Conservation (phyloP, 2,797 vertebrate genomes). For the Myotis findleyi region DNA sequence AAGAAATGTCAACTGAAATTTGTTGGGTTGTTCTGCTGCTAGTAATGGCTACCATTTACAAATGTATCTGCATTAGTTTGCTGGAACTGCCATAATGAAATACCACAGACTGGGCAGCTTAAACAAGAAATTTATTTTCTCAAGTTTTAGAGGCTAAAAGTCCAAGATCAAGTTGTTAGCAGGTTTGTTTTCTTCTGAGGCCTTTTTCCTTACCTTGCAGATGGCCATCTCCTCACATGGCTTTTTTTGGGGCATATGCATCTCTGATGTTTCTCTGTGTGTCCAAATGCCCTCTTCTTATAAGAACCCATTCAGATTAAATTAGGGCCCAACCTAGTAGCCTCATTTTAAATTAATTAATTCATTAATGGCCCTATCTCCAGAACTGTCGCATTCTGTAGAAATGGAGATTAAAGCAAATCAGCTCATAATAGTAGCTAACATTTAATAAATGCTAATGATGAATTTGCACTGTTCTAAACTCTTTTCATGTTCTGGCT, state of each 20-base stretch:
- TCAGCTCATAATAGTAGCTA: not conserved
- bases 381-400: not conserved
- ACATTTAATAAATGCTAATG: not conserved
- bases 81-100: not conserved
- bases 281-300: not conserved
- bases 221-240: not conserved
- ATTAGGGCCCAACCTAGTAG: not conserved
- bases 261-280: not conserved
- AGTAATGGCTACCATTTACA: not conserved
- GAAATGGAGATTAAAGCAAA: not conserved
- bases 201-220: not conserved
- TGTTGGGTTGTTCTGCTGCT: not conserved
- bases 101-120: not conserved
- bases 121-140: conserved; percentile 38
- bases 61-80: not conserved
- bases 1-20: not conserved
- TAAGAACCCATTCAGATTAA: not conserved
- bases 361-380: not conserved
- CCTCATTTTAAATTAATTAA: not conserved
- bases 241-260: not conserved
- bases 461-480: not conserved
- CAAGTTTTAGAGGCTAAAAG: not conserved
- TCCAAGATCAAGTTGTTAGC: not conserved
- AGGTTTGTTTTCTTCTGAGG: not conserved
- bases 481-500: not conserved